Evolutionary conservation across 2,113 vertebrate genomes (phyloP).

Genomic region (Todiramphus saurophagus): DNA sequence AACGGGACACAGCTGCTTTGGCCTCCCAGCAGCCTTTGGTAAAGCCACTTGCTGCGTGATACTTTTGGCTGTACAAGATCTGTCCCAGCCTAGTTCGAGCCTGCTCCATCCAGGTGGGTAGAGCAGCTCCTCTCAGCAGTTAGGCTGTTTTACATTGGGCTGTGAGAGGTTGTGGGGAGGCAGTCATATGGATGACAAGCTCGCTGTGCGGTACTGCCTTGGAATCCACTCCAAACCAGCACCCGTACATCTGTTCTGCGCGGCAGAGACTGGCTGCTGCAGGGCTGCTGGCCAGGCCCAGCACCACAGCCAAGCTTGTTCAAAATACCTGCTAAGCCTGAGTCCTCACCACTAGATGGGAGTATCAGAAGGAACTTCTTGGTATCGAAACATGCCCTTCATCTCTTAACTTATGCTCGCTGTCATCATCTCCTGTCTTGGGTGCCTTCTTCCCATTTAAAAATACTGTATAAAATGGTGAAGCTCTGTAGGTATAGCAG

Average conservation of each 20-base stretch:
- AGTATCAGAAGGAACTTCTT: neutral
- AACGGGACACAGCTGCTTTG: constrained; percentile 19
- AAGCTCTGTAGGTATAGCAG: neutral
- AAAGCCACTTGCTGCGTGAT: neutral
- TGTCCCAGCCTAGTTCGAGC: neutral
- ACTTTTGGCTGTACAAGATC: neutral
- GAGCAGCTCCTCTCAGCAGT: neutral
- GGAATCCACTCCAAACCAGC: neutral
- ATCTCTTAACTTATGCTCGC: neutral
- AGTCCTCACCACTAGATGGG: neutral
- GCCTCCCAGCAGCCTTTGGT: neutral
- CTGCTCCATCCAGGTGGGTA: neutral
- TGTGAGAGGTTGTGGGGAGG: neutral
- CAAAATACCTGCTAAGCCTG: neutral
- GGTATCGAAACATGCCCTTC: neutral
- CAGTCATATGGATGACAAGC: neutral
- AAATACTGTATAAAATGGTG: neutral
- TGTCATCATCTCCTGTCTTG: neutral
- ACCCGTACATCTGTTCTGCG: neutral
- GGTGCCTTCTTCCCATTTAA: neutral
- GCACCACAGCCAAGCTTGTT: neutral
- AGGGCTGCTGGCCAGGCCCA: neutral
- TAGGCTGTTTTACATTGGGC: neutral
- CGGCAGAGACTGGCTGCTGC: neutral
- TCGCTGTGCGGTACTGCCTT: neutral